Evolutionary conservation across 2,113 vertebrate genomes (phyloP).

Genomic region (Clarias gariepinus): DNA sequence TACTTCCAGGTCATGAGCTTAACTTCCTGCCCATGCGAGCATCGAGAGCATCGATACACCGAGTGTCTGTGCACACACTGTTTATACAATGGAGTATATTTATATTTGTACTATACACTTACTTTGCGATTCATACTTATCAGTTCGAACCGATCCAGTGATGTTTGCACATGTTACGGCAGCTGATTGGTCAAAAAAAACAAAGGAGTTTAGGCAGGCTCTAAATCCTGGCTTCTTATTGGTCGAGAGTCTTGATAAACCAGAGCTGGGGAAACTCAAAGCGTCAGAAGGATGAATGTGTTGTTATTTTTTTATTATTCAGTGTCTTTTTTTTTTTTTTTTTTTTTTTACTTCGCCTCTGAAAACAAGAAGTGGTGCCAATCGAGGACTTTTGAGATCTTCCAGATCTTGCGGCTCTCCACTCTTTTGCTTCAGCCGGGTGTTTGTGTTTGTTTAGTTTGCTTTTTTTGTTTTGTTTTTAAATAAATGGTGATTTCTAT

Average conservation of each 20-base stretch:
- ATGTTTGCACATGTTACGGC: constrained; percentile 96
- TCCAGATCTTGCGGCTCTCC: not conserved
- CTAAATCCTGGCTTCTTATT: constrained; percentile 39
- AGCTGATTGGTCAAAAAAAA: constrained; percentile 76
- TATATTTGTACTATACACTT: constrained; percentile 66
- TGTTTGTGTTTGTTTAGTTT: not conserved
- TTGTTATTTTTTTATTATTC: not conserved
- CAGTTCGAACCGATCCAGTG: constrained; percentile 62
- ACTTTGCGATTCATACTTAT: constrained; percentile 60
- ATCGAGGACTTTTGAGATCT: not conserved
- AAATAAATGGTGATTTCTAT: constrained; percentile 4
- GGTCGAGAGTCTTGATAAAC: constrained; percentile 30
- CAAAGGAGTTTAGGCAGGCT: constrained; percentile 8
- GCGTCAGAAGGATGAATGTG: constrained; percentile 13
- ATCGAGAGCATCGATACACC: not conserved
- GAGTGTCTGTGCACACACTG: constrained; percentile 22
- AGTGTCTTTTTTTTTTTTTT: not conserved
- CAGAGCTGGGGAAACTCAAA: constrained; percentile 5
- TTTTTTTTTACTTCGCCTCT: not conserved
- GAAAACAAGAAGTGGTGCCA: constrained; percentile 17
- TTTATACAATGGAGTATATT: constrained; percentile 66
- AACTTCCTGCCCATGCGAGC: constrained; percentile 12
- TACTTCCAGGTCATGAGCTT: constrained; percentile 37
- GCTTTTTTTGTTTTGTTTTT: not conserved
- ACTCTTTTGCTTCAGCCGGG: constrained; percentile 1